phyloP scores from a whole-genome alignment of 64 coral and sea anemone species.

The Porites lutea region DNA sequence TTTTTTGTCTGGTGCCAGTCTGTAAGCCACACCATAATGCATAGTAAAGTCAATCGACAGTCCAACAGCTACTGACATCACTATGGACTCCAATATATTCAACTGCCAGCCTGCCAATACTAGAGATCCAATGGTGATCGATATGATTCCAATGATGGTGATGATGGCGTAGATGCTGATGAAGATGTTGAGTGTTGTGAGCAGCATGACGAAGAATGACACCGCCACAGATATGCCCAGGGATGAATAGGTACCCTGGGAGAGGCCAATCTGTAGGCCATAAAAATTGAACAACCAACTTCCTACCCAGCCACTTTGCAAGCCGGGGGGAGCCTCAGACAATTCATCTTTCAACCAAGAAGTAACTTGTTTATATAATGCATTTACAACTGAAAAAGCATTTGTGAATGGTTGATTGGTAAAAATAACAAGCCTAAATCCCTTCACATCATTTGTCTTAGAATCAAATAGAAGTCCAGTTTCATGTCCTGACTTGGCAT shows the following conservation, averaged over 20 bases:
- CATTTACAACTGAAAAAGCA: conserved; percentile 64
- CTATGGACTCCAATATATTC: conserved; percentile 97
- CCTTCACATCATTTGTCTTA: conserved; percentile 25
- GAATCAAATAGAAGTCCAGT: conserved; percentile 45
- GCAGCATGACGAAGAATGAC: conserved; percentile 86
- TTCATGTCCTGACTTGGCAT: neutral
- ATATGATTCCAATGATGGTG: conserved; percentile 92
- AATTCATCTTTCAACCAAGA: conserved; percentile 63
- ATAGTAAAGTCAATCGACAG: conserved; percentile 97
- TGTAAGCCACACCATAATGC: conserved; percentile 98
- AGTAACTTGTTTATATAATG: conserved; percentile 75
- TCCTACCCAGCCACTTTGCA: conserved; percentile 74
- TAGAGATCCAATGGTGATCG: conserved; percentile 83
- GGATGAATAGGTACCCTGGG: conserved; percentile 74
- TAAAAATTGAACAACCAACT: conserved; percentile 66
- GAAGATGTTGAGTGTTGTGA: conserved; percentile 92
- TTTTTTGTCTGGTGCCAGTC: conserved; percentile 75
- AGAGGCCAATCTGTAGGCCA: conserved; percentile 67
- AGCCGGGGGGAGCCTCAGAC: conserved; percentile 53
- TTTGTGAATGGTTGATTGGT: conserved; percentile 63
- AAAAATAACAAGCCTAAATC: conserved; percentile 12
- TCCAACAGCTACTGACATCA: conserved; percentile 94
- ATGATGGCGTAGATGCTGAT: conserved; percentile 95
- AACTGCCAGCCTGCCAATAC: conserved; percentile 93
- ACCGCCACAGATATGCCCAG: conserved; percentile 89